Conservation (phyloP, 2,113 vertebrate genomes). For the Callithrix jacchus region DNA sequence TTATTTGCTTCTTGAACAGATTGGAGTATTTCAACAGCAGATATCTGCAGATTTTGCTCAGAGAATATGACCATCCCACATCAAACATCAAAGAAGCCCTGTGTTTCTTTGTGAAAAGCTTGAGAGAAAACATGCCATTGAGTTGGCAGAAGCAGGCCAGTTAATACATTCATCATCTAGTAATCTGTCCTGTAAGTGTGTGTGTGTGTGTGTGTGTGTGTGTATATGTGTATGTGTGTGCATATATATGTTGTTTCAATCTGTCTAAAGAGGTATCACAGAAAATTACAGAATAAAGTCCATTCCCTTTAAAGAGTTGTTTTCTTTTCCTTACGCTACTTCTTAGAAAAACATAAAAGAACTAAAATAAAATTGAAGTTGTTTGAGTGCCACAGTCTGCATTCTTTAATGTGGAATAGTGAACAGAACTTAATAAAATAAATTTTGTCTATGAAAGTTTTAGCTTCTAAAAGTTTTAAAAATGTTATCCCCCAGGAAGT, state of each 20-base stretch:
- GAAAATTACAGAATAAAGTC: background rate
- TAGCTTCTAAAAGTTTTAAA: background rate
- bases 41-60: conserved; percentile 88
- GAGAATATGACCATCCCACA: conserved; percentile 85
- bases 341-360: background rate
- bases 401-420: background rate
- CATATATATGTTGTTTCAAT: background rate
- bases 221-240: background rate
- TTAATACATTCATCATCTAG: conserved; percentile 48
- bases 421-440: background rate
- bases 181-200: conserved; percentile 74
- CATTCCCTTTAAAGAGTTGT: background rate
- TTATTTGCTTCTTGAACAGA: conserved; percentile 70
- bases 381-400: background rate
- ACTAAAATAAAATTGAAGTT: background rate
- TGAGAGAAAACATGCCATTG: conserved; percentile 85
- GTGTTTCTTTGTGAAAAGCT: conserved; percentile 90
- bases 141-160: conserved; percentile 82
- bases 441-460: background rate
- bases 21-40: conserved; percentile 90
- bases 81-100: conserved; percentile 82
- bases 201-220: background rate
- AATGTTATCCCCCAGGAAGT: background rate
- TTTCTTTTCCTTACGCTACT: background rate
- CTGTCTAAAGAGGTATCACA: background rate